Evolutionary conservation across 37 sponge, comb jelly and placozoan genomes (phyloP).

Genomic region (Mnemiopsis leidyi): DNA sequence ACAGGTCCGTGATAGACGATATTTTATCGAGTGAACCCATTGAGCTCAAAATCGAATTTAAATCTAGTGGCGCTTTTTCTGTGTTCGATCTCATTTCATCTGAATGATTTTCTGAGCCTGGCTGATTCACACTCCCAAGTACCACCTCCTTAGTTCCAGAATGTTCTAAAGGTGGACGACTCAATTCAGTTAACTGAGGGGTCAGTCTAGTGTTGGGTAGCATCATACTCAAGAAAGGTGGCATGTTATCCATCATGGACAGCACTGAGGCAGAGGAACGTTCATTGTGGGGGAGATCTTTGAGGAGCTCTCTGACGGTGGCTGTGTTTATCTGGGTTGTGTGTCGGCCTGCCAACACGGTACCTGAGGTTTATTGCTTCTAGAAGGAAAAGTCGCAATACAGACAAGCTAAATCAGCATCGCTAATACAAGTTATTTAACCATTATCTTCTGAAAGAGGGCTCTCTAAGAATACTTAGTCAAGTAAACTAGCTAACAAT

Average conservation of each 20-base stretch:
- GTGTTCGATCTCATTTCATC: not conserved
- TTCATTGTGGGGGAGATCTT: conserved; percentile 53
- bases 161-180: not conserved
- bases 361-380: not conserved
- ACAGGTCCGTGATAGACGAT: not conserved
- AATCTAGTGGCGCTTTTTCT: not conserved
- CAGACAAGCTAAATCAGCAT: too few species aligned
- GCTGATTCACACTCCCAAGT: too few species aligned
- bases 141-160: too few species aligned
- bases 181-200: not conserved
- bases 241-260: conserved; percentile 49
- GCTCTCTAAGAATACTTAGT: too few species aligned
- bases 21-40: not conserved
- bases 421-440: too few species aligned
- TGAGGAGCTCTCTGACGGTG: conserved; percentile 13
- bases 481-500: too few species aligned
- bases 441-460: too few species aligned
- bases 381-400: too few species aligned
- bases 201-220: not conserved
- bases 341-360: not conserved
- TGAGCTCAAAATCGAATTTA: not conserved
- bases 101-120: not conserved
- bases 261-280: not conserved
- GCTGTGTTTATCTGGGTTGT: not conserved
- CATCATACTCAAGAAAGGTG: not conserved